These are phyloP conservation scores for Orthonevra nobilis DNA, from an alignment of 2,888 invertebrate genomes.

Conservation along the genomic window DNA sequence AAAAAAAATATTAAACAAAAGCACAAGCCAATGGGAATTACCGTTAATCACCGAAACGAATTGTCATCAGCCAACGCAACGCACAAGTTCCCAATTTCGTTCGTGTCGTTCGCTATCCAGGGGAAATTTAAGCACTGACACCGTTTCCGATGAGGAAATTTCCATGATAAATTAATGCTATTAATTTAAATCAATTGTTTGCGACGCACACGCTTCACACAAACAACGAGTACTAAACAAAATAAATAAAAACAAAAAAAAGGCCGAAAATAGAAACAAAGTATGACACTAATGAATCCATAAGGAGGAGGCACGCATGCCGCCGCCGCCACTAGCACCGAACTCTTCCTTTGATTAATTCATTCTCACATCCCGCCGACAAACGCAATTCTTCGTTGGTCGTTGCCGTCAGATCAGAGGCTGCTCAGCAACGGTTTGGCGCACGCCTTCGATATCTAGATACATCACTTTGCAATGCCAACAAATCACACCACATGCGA, in stretches of 20 bases:
- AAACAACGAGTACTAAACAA: neutral
- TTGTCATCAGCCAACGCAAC: slow-evolving; percentile 5
- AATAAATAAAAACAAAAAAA: slow-evolving; percentile 18
- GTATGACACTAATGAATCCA: slow-evolving; percentile 67
- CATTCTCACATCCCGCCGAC: slow-evolving; percentile 56
- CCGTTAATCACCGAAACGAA: slow-evolving; percentile 34
- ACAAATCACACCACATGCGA: slow-evolving; percentile 68
- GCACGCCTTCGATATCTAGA: slow-evolving; percentile 31
- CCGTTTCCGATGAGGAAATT: slow-evolving; percentile 59
- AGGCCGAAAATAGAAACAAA: slow-evolving; percentile 40
- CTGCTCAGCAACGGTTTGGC: slow-evolving; percentile 3
- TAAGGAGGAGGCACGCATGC: slow-evolving; percentile 44
- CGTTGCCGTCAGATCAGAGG: slow-evolving; percentile 16
- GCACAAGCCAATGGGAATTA: slow-evolving; percentile 5
- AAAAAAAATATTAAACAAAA: neutral
- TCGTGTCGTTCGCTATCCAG: neutral
- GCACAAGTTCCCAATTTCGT: slow-evolving; percentile 14
- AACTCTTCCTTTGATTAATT: slow-evolving; percentile 64
- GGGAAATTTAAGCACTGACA: slow-evolving; percentile 45
- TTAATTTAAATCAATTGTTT: slow-evolving; percentile 69
- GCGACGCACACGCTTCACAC: slow-evolving; percentile 2
- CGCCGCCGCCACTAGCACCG: neutral
- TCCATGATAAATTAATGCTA: slow-evolving; percentile 54
- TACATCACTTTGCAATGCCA: slow-evolving; percentile 63
- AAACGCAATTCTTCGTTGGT: slow-evolving; percentile 18